A percentile compares a stretch with the other conserved stretches of the same genome.
These are phyloP conservation scores for Elgaria multicarinata DNA, from an alignment of 2,113 vertebrate species.

Conservation along the genomic window DNA sequence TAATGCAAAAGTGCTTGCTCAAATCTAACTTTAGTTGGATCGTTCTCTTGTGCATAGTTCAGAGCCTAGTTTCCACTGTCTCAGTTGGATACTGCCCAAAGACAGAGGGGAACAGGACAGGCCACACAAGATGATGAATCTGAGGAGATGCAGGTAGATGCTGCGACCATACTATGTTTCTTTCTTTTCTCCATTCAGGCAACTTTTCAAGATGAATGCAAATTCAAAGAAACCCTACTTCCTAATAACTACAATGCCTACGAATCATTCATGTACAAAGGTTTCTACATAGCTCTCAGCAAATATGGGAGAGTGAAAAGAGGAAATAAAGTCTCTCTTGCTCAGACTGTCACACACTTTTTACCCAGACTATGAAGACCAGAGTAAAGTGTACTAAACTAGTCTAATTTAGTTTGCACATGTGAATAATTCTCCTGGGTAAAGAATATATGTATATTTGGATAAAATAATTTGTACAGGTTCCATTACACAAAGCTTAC, in stretches of 20 bases:
- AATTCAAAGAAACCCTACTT: slow-evolving; percentile 92
- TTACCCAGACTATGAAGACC: slow-evolving; percentile 88
- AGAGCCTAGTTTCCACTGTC: too few species aligned
- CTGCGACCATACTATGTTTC: background rate
- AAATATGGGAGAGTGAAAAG: slow-evolving; percentile 91
- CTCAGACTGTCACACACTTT: slow-evolving; percentile 97
- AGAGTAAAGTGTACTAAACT: slow-evolving; percentile 1
- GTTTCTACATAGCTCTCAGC: slow-evolving; percentile 92
- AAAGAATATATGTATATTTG: slow-evolving; percentile 88
- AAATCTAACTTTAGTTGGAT: too few species aligned
- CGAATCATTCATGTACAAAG: slow-evolving; percentile 85
- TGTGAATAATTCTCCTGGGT: slow-evolving; percentile 83
- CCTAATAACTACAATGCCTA: slow-evolving; percentile 97
- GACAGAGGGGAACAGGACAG: background rate
- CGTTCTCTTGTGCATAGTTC: too few species aligned
- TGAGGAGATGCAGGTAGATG: background rate
- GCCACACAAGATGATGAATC: background rate
- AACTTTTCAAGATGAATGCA: slow-evolving; percentile 94
- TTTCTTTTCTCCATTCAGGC: slow-evolving; percentile 70
- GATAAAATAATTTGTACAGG: slow-evolving; percentile 82
- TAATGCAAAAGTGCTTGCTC: too few species aligned
- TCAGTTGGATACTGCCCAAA: background rate
- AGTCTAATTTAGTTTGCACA: slow-evolving; percentile 85
- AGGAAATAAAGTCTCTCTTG: slow-evolving; percentile 90
- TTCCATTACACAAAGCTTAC: slow-evolving; percentile 67